phyloP scores from a whole-genome alignment of 1,140 invertebrate species.

The Tetragnatha versicolor region DNA sequence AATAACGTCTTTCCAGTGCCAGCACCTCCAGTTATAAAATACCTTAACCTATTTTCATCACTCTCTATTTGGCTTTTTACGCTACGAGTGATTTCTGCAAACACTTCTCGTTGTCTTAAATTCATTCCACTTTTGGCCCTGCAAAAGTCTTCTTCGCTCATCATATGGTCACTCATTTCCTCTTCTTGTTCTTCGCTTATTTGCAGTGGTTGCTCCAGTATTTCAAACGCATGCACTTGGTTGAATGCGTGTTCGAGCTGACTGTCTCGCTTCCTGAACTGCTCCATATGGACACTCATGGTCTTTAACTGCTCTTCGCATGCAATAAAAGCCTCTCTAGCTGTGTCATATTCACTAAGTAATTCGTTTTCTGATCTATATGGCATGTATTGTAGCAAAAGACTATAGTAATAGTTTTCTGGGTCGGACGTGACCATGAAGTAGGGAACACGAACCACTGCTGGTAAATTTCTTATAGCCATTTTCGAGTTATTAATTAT shows the following conservation, averaged over 20 bases:
- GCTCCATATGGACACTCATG: background rate
- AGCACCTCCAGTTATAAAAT: slow-evolving; percentile 59
- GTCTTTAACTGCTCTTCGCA: slow-evolving; percentile 23
- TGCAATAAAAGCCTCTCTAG: slow-evolving; percentile 36
- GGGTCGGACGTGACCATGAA: background rate
- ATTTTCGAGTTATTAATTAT: too few relatives aligned
- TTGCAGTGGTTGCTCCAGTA: background rate
- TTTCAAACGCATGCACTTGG: slow-evolving; percentile 10
- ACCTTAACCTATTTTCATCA: slow-evolving; percentile 10
- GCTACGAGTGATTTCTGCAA: slow-evolving; percentile 52
- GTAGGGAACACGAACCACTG: background rate
- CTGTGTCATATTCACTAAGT: background rate
- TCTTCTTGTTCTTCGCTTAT: background rate
- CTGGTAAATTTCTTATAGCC: too few relatives aligned
- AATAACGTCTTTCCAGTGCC: slow-evolving; percentile 62
- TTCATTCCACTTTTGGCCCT: slow-evolving; percentile 51
- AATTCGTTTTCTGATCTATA: slow-evolving; percentile 5
- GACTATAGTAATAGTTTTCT: background rate
- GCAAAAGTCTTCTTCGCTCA: slow-evolving; percentile 56
- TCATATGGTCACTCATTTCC: background rate
- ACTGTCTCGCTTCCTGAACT: background rate
- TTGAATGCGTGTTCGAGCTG: slow-evolving; percentile 5
- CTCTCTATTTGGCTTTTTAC: slow-evolving; percentile 57
- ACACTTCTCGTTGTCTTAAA: slow-evolving; percentile 52
- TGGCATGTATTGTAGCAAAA: too few relatives aligned